phyloP scores from a whole-genome alignment of 2,888 invertebrate genomes.

The Scaptomyza tumidula region DNA sequence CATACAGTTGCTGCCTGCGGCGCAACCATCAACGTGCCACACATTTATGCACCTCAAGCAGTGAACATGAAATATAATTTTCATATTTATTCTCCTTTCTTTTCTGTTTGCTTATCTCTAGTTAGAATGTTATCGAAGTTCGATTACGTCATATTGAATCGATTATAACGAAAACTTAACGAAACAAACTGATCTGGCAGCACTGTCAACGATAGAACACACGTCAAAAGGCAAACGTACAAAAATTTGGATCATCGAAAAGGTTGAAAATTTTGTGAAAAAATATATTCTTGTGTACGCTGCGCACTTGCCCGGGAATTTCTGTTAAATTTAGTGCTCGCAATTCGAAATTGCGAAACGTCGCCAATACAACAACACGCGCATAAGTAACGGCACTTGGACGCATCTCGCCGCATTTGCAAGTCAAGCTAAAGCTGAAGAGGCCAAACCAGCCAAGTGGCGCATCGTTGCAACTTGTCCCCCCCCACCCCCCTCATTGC shows the following conservation, averaged over 20 bases:
- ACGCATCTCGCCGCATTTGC: neutral
- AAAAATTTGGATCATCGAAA: neutral
- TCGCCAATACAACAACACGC: conserved; percentile 19
- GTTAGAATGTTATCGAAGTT: neutral
- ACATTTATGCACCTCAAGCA: neutral
- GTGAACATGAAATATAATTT: neutral
- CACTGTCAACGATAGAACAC: neutral
- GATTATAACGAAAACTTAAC: neutral
- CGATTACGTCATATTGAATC: neutral
- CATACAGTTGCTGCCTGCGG: neutral
- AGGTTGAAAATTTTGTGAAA: neutral
- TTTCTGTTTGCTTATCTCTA: neutral
- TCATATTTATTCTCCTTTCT: neutral
- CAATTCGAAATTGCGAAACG: conserved; percentile 35
- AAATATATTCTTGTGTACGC: neutral
- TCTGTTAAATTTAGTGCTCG: conserved; percentile 25
- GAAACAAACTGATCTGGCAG: neutral
- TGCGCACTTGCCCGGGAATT: no score
- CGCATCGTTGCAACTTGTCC: conserved; percentile 45
- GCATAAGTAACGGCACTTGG: conserved; percentile 19
- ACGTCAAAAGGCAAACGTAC: neutral
- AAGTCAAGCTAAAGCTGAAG: conserved; percentile 12
- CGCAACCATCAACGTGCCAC: neutral
- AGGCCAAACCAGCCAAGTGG: conserved; percentile 43
- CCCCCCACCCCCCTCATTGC: no score